These are phyloP conservation scores for Podarcis cretensis DNA, from an alignment of 2,113 vertebrate species.

Conservation along the genomic window DNA sequence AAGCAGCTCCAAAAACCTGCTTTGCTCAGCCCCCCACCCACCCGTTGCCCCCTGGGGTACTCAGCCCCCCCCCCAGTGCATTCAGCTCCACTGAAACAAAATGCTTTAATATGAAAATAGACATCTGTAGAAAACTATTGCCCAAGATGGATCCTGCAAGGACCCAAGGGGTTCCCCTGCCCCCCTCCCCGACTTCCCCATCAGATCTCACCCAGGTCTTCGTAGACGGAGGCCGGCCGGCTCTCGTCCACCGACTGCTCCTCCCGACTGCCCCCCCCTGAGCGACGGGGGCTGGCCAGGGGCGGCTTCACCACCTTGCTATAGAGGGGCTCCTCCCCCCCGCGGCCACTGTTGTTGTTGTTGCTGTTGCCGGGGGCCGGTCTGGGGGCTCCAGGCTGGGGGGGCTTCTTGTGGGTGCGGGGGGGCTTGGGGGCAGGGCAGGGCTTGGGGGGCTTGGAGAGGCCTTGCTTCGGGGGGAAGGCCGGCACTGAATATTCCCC, in stretches of 20 bases:
- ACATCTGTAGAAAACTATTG: background rate
- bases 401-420: slow-evolving; percentile 66
- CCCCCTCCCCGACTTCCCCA: accelerated
- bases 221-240: slow-evolving; percentile 53
- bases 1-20: background rate
- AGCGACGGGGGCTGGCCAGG: background rate
- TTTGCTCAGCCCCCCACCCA: background rate
- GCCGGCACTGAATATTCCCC: slow-evolving; percentile 76
- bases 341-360: slow-evolving; percentile 80
- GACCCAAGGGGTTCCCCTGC: too few species aligned
- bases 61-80: too few species aligned
- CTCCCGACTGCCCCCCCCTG: slow-evolving; percentile 11
- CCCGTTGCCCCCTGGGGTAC: too few species aligned
- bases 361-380: slow-evolving; percentile 61
- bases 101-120: background rate
- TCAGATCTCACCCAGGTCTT: slow-evolving; percentile 67
- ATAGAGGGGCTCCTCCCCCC: slow-evolving; percentile 77
- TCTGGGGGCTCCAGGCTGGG: slow-evolving; percentile 20
- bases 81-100: background rate
- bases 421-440: slow-evolving; percentile 85
- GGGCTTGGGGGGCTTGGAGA: slow-evolving; percentile 78
- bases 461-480: slow-evolving; percentile 46
- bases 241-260: slow-evolving; percentile 68
- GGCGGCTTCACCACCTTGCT: slow-evolving; percentile 82
- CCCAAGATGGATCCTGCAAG: too few species aligned